Conservation (phyloP, 1,140 invertebrate genomes). For the Diuraphis noxia region DNA sequence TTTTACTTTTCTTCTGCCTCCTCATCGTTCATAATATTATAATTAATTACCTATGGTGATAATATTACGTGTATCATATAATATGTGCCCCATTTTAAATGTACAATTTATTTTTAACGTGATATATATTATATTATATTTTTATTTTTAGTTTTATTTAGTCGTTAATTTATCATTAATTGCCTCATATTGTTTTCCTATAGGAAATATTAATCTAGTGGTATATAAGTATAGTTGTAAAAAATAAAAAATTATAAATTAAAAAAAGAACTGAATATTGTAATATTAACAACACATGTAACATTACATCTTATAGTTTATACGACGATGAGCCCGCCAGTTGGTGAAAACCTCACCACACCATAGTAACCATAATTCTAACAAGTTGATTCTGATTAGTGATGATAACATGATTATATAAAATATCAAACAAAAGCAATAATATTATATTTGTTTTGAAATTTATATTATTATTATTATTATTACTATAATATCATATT, state of each 20-base stretch:
- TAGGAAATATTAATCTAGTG: constrained; percentile 13
- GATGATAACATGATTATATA: background rate
- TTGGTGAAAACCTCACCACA: background rate
- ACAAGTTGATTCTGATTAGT: background rate
- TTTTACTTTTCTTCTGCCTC: background rate
- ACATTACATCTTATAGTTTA: background rate
- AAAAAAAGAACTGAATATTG: constrained; percentile 26
- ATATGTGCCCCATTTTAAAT: background rate
- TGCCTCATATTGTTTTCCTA: background rate
- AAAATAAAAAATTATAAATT: background rate
- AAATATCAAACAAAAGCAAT: background rate
- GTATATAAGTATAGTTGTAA: background rate
- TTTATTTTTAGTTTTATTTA: background rate
- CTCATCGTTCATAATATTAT: background rate
- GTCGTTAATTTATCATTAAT: background rate
- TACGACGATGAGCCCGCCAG: background rate
- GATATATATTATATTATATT: background rate
- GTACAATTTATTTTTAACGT: background rate
- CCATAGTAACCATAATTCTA: background rate
- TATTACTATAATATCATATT: background rate
- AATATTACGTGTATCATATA: background rate
- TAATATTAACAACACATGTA: background rate
- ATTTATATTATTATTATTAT: background rate
- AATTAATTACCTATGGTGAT: background rate
- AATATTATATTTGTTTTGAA: background rate